A percentile compares a stretch with the other conserved stretches of the same genome.
Conservation (phyloP, 2,888 invertebrate species). For the Junonia oenone region DNA sequence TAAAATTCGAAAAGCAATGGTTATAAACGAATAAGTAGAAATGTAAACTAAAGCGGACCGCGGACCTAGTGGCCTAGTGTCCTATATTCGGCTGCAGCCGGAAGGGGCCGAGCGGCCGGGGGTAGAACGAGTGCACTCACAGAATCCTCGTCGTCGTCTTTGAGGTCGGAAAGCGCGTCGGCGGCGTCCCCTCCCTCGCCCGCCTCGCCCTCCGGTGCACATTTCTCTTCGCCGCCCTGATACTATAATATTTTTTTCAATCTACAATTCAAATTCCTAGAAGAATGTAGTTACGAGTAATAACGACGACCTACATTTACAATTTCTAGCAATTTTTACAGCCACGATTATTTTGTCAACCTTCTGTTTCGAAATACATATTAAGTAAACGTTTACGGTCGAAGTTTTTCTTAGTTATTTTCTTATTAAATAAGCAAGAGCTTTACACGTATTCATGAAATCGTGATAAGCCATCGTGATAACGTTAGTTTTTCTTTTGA, state of each 20-base stretch:
- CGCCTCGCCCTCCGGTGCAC: conserved; percentile 48
- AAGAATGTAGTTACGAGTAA: too few species aligned
- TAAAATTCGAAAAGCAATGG: conserved; percentile 27
- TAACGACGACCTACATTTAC: too few species aligned
- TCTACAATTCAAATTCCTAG: conserved; percentile 1
- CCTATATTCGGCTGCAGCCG: conserved; percentile 49
- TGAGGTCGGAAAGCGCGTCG: conserved; percentile 72
- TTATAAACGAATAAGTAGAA: conserved; percentile 27
- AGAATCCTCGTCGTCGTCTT: conserved; percentile 83
- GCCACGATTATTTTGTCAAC: too few species aligned
- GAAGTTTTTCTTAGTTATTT: not conserved
- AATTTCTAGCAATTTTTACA: not conserved
- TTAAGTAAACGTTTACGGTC: not conserved
- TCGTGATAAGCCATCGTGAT: conserved; percentile 17
- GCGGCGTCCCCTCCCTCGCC: conserved; percentile 51
- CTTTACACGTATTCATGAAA: not conserved
- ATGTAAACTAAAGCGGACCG: conserved; percentile 43
- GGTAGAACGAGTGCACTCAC: conserved; percentile 78
- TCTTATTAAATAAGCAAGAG: not conserved
- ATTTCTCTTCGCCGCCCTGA: conserved; percentile 60
- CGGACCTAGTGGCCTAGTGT: conserved; percentile 60
- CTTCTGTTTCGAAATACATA: too few species aligned
- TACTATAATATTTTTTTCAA: conserved; percentile 39
- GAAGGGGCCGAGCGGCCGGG: conserved; percentile 33
- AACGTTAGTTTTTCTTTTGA: conserved; percentile 4